Evolutionary conservation across 2,797 vertebrate genomes (phyloP).

Genomic region (Crypturellus tataupa): DNA sequence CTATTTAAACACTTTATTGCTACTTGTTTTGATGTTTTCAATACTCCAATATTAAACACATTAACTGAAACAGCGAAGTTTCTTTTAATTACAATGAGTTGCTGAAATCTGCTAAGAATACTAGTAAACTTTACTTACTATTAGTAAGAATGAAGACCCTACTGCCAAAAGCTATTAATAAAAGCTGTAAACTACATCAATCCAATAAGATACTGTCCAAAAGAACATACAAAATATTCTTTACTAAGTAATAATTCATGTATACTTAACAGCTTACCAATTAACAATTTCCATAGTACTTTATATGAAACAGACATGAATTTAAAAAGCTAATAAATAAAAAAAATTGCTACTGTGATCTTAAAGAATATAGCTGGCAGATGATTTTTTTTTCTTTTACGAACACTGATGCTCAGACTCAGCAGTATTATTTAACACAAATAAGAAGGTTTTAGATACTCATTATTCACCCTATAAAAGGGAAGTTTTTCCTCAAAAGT

Average conservation of each 20-base stretch:
- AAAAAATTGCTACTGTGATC: not conserved
- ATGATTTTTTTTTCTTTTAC: not conserved
- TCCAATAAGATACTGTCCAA: not conserved
- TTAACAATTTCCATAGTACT: not conserved
- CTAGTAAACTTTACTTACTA: not conserved
- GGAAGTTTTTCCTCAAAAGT: not conserved
- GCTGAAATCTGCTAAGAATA: not conserved
- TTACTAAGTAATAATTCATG: not conserved
- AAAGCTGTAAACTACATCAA: not conserved
- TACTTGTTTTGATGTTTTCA: not conserved
- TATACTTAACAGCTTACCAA: not conserved
- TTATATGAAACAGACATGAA: accelerated
- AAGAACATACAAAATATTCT: not conserved
- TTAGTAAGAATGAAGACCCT: not conserved
- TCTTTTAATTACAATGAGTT: not conserved
- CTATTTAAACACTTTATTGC: not conserved
- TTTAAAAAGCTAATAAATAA: not conserved
- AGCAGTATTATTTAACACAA: not conserved
- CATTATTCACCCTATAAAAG: not conserved
- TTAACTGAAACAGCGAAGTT: not conserved
- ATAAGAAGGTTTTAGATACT: not conserved
- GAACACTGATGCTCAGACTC: not conserved
- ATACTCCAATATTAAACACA: not conserved
- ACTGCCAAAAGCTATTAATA: not conserved
- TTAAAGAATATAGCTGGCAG: not conserved